Evolutionary conservation across 2,113 vertebrate species (phyloP).

Genomic region (Grantiella picta): DNA sequence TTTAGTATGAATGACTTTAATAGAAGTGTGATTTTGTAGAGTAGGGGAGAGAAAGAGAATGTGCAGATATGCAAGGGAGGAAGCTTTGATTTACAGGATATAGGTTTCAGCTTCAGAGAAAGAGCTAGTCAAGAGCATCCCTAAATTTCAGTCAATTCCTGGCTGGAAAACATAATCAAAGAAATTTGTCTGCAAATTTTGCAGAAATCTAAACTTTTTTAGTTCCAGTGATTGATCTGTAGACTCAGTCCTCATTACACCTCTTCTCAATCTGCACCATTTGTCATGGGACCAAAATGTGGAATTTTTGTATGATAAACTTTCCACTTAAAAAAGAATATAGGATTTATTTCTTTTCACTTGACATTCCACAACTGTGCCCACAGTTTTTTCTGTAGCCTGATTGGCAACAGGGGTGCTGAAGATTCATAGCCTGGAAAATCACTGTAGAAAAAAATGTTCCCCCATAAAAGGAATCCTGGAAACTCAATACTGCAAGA

Average conservation of each 20-base stretch:
- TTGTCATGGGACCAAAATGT: neutral
- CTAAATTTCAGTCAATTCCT: neutral
- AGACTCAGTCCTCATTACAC: neutral
- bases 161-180: neutral
- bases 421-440: neutral
- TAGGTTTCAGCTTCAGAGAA: neutral
- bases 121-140: neutral
- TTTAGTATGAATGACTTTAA: neutral
- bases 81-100: neutral
- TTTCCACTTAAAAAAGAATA: neutral
- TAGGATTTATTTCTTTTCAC: neutral
- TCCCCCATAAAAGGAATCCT: neutral
- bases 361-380: neutral
- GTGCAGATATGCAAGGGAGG: neutral
- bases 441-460: neutral
- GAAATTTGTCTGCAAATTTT: neutral
- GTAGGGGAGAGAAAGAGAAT: neutral
- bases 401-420: fast-evolving
- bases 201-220: neutral
- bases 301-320: neutral
- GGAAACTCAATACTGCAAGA: neutral
- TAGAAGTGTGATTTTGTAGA: neutral
- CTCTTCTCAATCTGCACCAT: neutral
- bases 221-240: neutral
- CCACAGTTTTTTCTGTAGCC: neutral